Evolutionary conservation across 2,888 invertebrate genomes (phyloP).

Genomic region (Rosalia funebris): DNA sequence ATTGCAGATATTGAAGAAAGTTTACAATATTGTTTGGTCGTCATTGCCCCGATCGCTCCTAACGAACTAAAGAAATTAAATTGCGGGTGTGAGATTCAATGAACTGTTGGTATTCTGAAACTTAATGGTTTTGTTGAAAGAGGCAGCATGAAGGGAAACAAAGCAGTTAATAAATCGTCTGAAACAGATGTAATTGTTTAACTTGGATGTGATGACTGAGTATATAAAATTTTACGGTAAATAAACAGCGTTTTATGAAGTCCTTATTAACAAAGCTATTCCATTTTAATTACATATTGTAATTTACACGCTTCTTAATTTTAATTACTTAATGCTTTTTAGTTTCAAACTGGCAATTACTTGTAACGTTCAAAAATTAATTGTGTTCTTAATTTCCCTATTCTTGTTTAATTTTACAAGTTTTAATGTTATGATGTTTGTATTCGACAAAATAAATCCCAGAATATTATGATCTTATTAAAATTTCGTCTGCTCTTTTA

Average conservation of each 20-base stretch:
- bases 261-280: conserved; percentile 41
- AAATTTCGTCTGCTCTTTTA: too few species aligned
- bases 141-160: conserved; percentile 51
- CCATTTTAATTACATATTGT: conserved; percentile 43
- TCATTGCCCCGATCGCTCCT: conserved; percentile 29
- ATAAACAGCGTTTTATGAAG: conserved; percentile 53
- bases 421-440: too few species aligned
- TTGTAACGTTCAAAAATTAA: too few species aligned
- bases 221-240: conserved; percentile 52
- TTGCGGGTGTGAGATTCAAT: conserved; percentile 32
- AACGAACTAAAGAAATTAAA: conserved; percentile 28
- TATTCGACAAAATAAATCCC: too few species aligned
- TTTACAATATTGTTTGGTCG: too few species aligned
- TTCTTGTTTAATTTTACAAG: too few species aligned
- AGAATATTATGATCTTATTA: too few species aligned
- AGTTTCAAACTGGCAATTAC: conserved; percentile 1
- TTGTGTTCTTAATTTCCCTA: too few species aligned
- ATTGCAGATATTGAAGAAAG: too few species aligned
- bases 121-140: conserved; percentile 52
- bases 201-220: conserved; percentile 52
- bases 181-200: conserved; percentile 54
- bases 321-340: conserved; percentile 18
- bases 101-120: conserved; percentile 41
- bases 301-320: conserved; percentile 27
- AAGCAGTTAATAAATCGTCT: conserved; percentile 53